Percentiles rank a stretch among this genome's conserved stretches.
Evolutionary conservation across 2,888 invertebrate species (phyloP).

Genomic region (Hesperia comma): DNA sequence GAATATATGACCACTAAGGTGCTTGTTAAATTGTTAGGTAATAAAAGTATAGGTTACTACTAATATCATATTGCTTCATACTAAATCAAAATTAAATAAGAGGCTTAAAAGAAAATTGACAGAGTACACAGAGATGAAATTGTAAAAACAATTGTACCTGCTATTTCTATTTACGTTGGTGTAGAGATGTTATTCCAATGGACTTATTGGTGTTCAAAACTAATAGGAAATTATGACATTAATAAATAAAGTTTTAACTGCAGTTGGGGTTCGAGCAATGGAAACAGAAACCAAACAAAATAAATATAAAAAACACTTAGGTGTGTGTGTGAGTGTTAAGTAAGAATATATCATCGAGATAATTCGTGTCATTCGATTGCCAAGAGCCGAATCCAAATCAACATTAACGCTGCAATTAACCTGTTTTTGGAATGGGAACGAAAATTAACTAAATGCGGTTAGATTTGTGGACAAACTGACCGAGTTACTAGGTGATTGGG

Average conservation of each 20-base stretch:
- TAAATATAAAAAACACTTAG: neutral
- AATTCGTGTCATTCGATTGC: conserved; percentile 28
- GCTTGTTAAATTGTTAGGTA: neutral
- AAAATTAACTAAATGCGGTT: conserved; percentile 27
- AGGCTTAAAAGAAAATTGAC: too few species aligned
- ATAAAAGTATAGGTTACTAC: neutral
- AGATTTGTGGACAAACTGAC: conserved; percentile 27
- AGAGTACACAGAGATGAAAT: too few species aligned
- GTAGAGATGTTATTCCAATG: too few species aligned
- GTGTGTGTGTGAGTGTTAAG: neutral
- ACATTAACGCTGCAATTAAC: conserved; percentile 29
- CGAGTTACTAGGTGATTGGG: conserved; percentile 21
- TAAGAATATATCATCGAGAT: conserved; percentile 18
- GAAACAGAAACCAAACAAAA: too few species aligned
- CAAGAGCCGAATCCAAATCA: conserved; percentile 4
- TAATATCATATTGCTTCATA: neutral
- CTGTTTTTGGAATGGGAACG: conserved; percentile 33
- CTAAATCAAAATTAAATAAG: too few species aligned
- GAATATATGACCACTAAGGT: neutral
- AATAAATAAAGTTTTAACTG: neutral
- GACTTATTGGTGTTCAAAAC: too few species aligned
- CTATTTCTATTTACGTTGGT: too few species aligned
- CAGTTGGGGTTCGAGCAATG: neutral
- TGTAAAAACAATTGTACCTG: neutral
- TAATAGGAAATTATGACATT: too few species aligned